Percentiles rank a stretch among this genome's conserved stretches.
Conservation (phyloP, 2,113 vertebrate species). For the Zootoca vivipara region DNA sequence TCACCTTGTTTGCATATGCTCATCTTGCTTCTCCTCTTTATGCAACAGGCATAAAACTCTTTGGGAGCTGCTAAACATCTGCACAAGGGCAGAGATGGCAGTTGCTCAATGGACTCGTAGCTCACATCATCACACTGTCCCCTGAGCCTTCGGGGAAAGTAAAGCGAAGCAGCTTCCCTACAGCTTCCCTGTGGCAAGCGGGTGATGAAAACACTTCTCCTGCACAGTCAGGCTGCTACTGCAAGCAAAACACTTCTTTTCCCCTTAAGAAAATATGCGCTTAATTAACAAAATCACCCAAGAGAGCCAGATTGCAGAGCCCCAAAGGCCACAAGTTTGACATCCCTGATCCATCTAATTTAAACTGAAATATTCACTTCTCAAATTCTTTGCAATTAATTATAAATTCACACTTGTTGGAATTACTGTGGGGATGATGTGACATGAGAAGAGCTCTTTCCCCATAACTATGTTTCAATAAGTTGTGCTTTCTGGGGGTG, state of each 20-base stretch:
- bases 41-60: background rate
- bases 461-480: background rate
- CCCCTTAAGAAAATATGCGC: background rate
- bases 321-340: background rate
- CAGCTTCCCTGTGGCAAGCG: constrained; percentile 11
- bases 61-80: background rate
- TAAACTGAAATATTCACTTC: constrained; percentile 16
- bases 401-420: constrained; percentile 36
- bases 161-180: background rate
- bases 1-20: background rate
- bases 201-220: constrained; percentile 24
- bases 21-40: background rate
- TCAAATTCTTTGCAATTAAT: constrained; percentile 5
- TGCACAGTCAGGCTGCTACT: background rate
- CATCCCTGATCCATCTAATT: constrained; percentile 12
- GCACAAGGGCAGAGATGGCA: background rate
- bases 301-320: background rate
- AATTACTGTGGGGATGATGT: constrained; percentile 13
- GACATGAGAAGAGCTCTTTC: constrained; percentile 12
- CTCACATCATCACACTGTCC: background rate
- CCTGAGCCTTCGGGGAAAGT: background rate
- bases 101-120: background rate
- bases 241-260: background rate
- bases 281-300: constrained; percentile 23
- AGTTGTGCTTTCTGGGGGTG: background rate